phyloP scores from a whole-genome alignment of 1,140 invertebrate genomes.

The Tachypleus tridentatus region DNA sequence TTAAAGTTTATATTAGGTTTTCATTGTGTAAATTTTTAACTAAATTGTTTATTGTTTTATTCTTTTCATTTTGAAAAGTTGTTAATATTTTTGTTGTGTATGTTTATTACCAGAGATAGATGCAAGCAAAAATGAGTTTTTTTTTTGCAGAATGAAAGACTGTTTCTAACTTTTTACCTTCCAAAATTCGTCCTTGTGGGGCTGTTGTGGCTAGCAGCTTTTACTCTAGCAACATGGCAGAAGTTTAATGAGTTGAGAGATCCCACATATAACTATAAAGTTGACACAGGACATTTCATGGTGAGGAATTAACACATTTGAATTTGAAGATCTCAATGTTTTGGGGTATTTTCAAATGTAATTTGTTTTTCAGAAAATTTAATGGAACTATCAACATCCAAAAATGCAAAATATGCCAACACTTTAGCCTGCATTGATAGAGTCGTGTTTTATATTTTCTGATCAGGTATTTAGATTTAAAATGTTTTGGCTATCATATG shows the following conservation, averaged over 20 bases:
- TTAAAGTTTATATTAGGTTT: neutral
- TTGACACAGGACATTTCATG: constrained; percentile 76
- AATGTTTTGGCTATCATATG: too few species aligned
- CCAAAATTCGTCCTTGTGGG: constrained; percentile 81
- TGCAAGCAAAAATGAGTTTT: neutral
- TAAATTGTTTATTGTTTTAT: neutral
- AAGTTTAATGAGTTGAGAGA: constrained; percentile 76
- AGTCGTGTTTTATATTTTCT: too few species aligned
- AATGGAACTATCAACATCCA: too few species aligned
- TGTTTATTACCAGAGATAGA: neutral
- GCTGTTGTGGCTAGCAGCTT: constrained; percentile 70
- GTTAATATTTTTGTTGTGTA: neutral
- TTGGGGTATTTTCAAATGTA: too few species aligned
- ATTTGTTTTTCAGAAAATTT: too few species aligned
- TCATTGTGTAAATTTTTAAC: constrained; percentile 10
- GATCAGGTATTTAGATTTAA: too few species aligned
- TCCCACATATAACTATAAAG: constrained; percentile 82
- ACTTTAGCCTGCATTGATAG: too few species aligned
- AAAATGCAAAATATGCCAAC: too few species aligned
- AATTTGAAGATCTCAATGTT: too few species aligned
- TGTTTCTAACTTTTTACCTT: constrained; percentile 73
- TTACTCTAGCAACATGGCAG: constrained; percentile 78
- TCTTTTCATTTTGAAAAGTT: neutral
- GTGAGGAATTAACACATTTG: constrained; percentile 42
- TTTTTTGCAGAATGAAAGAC: constrained; percentile 61